phyloP scores from a whole-genome alignment of 2,888 invertebrate species.

The Empis stercorea region DNA sequence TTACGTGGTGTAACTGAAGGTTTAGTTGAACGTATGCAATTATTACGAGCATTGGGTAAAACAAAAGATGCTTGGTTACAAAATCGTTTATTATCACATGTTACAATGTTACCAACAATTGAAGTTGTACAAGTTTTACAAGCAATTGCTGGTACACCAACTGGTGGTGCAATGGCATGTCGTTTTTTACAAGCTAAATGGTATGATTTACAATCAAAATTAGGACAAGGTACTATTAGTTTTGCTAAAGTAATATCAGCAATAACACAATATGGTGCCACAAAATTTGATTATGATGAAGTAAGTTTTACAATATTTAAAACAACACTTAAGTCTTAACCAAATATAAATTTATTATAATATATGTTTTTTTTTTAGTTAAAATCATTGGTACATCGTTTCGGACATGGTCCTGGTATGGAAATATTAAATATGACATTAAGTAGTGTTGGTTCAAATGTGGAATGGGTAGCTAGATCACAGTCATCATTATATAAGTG shows the following conservation, averaged over 20 bases:
- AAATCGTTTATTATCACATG: slow-evolving; percentile 36
- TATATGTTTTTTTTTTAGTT: slow-evolving; percentile 20
- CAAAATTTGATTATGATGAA: slow-evolving; percentile 37
- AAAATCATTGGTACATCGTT: slow-evolving; percentile 35
- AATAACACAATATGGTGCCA: slow-evolving; percentile 37
- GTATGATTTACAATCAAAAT: slow-evolving; percentile 33
- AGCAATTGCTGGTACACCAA: slow-evolving; percentile 37
- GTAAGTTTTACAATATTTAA: slow-evolving; percentile 23
- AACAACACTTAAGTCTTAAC: too few species aligned
- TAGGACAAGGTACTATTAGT: slow-evolving; percentile 33
- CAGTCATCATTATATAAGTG: slow-evolving; percentile 35
- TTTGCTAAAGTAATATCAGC: slow-evolving; percentile 38
- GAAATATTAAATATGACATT: slow-evolving; percentile 35
- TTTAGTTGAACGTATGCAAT: slow-evolving; percentile 34
- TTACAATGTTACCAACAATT: slow-evolving; percentile 33
- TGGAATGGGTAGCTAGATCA: slow-evolving; percentile 35
- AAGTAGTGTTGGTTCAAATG: slow-evolving; percentile 36
- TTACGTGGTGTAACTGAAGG: slow-evolving; percentile 32
- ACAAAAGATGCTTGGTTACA: slow-evolving; percentile 38
- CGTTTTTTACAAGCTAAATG: slow-evolving; percentile 37
- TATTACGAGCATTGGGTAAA: slow-evolving; percentile 32
- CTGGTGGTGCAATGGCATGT: slow-evolving; percentile 37
- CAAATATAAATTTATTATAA: not conserved
- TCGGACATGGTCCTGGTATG: slow-evolving; percentile 36
- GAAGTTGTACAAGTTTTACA: slow-evolving; percentile 36